Base-by-base conservation (phyloP, 2,888 invertebrate species). In the Thymelicus acteon region DNA sequence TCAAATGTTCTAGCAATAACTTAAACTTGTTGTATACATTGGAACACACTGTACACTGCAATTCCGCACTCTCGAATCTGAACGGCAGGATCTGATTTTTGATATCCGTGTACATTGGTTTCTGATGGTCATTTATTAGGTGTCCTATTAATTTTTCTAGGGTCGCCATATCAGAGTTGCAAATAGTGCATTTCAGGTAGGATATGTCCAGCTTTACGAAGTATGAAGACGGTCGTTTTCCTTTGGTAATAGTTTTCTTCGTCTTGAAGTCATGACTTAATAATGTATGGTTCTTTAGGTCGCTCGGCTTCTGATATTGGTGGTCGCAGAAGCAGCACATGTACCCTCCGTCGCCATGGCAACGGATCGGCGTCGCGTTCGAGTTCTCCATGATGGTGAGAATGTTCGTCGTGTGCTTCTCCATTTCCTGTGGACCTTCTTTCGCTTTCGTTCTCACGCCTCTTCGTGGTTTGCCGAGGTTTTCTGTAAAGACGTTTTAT, bases 171-270 rank as follows among this genome's bases (percentile, higher is more conserved):
- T 64, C 69, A n/a, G 39, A 69, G 31, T 71, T 60, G 67, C 71
- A 79, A n/a, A 74, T 68, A 12, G 37, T 75, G 69, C 79, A 83
- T 58, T 67, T 74, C 60, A 78, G 72, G 13, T 67, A 72, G 13
- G 88, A 85, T 10, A 89, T 82, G 60, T 89, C 88, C 7, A 88
- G 70, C 72, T 88, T 88, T 0, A 86, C 79, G 7, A 82, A 76
- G 64, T 82, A 85, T 6, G 80, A 79, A 4, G 80, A 79, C 78
- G 85, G 79, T n/a, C 78, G 78, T 73, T 83, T 81, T 0, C 75
- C 77, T 66, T 77, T 82, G 80, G 84, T 85, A 49, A 85, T 84
- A n/a, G 75, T 62, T 6, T 37, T 13, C 8, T 15, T 52, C 4
- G 63, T 63, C 4, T 39, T 63, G 10, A 62, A 40, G 37, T 68